Conservation (phyloP, 2,888 invertebrate species). For the Junonia oenone region DNA sequence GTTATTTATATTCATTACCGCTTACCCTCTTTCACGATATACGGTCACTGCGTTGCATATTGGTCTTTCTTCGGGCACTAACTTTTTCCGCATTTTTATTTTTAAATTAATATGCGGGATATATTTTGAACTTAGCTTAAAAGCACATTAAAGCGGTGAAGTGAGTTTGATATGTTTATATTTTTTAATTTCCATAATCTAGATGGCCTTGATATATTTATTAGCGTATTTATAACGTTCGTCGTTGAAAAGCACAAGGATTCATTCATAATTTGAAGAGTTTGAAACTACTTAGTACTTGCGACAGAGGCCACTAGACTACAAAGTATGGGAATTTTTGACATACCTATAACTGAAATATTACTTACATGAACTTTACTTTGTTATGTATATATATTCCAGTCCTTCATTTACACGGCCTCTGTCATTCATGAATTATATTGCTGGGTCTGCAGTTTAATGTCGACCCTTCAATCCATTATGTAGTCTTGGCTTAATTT, state of each 20-base stretch:
- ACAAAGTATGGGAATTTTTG: neutral
- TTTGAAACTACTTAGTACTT: too few relatives aligned
- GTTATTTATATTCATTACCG: neutral
- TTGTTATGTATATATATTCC: neutral
- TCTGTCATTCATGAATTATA: slow-evolving; percentile 6
- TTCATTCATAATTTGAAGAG: neutral
- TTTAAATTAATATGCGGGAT: neutral
- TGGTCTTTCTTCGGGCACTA: slow-evolving; percentile 49
- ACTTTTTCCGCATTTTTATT: slow-evolving; percentile 35
- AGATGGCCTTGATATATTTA: neutral
- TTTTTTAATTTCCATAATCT: neutral
- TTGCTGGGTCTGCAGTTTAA: neutral
- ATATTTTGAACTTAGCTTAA: neutral
- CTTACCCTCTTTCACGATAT: slow-evolving; percentile 64
- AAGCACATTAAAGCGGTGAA: neutral
- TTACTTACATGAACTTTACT: neutral
- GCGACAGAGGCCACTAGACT: too few relatives aligned
- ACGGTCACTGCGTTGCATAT: slow-evolving; percentile 62
- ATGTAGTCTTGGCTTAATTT: slow-evolving; percentile 4
- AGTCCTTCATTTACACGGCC: slow-evolving; percentile 1
- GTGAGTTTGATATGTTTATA: neutral
- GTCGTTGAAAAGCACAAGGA: neutral
- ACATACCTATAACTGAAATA: neutral
- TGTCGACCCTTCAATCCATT: slow-evolving; percentile 11
- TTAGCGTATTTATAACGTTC: neutral